Evolutionary conservation across 2,888 invertebrate genomes (phyloP), one percentile per base, ranked within the genome.

Genomic region (Entomobrya proxima): DNA sequence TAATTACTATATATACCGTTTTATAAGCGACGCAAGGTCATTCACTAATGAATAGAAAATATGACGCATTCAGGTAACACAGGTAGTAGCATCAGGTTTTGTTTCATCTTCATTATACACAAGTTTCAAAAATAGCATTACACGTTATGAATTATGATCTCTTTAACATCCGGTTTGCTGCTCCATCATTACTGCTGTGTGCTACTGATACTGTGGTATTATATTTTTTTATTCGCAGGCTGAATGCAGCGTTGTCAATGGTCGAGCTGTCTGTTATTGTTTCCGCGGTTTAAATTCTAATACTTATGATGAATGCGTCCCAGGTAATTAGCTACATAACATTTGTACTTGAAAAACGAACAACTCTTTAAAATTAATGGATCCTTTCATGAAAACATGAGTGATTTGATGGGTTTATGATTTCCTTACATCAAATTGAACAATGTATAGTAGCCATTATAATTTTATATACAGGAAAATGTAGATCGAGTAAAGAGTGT

Each of bases 171-270:
- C 75, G 75, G 75, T 55, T 11, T 6, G 11, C 47, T 47, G 47
- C 6, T 9, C 9, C n/a, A 15, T 47, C 2, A 47, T 9, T 47
- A 5, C n/a, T n/a, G 47, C 52, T 24, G n/a, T n/a, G n/a, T n/a
- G n/a, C n/a, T n/a, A n/a, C n/a, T n/a, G n/a, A n/a, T n/a, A n/a
- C n/a, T n/a, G n/a, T n/a, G n/a, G n/a, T n/a, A n/a, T n/a, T n/a
- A n/a, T n/a, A n/a, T n/a, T n/a, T 18, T 6, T 55, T 55, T 44
- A 47, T 69, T 47, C 18, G 18, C 18, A 87, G 87, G 87, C 87
- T 0, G 87, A 87, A 35, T 87, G 87, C 52, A 87, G 85, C 61
- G 83, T 87, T 61, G 52, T 85, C n/a, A 85, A 87, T 74, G 87
- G 87, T 35, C 85, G 77, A 24, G 85, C 87, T 1, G 82, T 87